Evolutionary conservation across 2,113 vertebrate species (phyloP).

Genomic region (Orthonyx spaldingii): DNA sequence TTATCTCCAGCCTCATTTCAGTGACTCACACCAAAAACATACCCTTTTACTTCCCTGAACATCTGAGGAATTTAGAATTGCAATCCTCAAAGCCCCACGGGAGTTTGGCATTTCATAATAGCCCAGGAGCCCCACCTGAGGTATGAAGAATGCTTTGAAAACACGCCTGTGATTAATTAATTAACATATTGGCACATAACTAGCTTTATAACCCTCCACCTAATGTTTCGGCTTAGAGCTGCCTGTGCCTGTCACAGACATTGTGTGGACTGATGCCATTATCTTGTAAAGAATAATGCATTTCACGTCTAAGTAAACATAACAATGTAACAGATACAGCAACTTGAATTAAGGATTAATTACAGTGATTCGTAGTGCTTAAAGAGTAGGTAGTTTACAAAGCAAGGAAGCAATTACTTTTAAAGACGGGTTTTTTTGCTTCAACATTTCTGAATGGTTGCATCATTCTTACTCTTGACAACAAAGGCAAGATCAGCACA

Average conservation of each 20-base stretch:
- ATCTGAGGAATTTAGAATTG: slow-evolving; percentile 45
- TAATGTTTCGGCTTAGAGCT: slow-evolving; percentile 46
- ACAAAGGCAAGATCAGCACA: neutral
- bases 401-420: slow-evolving; percentile 47
- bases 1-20: slow-evolving; percentile 38
- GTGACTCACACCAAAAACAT: slow-evolving; percentile 60
- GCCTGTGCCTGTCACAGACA: slow-evolving; percentile 29
- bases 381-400: slow-evolving; percentile 22
- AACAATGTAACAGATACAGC: slow-evolving; percentile 21
- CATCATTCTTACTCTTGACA: slow-evolving; percentile 33
- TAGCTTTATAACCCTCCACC: slow-evolving; percentile 20
- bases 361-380: neutral
- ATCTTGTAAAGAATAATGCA: slow-evolving; percentile 28
- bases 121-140: slow-evolving; percentile 57
- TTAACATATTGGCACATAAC: slow-evolving; percentile 60
- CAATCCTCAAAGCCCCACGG: slow-evolving; percentile 44
- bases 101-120: slow-evolving; percentile 54
- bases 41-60: slow-evolving; percentile 65
- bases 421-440: slow-evolving; percentile 15
- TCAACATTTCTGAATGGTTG: slow-evolving; percentile 33
- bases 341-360: slow-evolving; percentile 32
- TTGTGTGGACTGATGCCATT: slow-evolving; percentile 10
- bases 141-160: slow-evolving; percentile 63
- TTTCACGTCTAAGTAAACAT: slow-evolving; percentile 48
- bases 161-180: slow-evolving; percentile 55